phyloP scores from a whole-genome alignment of 2,113 vertebrate genomes.

The Xyrauchen texanus region DNA sequence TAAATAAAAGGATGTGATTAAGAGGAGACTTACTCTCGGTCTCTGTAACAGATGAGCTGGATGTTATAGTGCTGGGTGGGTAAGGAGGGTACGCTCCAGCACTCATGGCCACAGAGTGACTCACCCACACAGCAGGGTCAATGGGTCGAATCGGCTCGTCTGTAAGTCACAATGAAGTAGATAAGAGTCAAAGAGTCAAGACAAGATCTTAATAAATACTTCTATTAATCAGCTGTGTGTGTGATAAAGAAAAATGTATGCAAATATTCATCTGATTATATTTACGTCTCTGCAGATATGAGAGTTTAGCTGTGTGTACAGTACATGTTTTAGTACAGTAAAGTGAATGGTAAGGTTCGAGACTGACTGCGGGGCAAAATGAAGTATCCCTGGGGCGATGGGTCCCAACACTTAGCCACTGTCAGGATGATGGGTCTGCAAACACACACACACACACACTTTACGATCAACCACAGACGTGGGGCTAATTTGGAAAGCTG shows the following conservation, averaged over 20 bases:
- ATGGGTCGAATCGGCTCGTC: slow-evolving; percentile 80
- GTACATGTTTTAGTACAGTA: too few relatives aligned
- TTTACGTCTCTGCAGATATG: too few relatives aligned
- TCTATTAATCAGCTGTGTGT: too few relatives aligned
- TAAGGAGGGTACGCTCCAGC: slow-evolving; percentile 80
- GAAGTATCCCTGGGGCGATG: slow-evolving; percentile 87
- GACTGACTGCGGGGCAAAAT: slow-evolving; percentile 86
- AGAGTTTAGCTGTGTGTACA: background rate
- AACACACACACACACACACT: background rate
- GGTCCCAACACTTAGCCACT: slow-evolving; percentile 90
- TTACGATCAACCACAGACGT: too few relatives aligned
- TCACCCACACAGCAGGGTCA: slow-evolving; percentile 79
- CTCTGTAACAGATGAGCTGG: slow-evolving; percentile 82
- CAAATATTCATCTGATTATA: too few relatives aligned
- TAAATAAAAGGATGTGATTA: too few relatives aligned
- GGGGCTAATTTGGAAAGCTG: too few relatives aligned
- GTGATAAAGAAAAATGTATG: too few relatives aligned
- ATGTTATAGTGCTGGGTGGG: slow-evolving; percentile 82
- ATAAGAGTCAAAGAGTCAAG: background rate
- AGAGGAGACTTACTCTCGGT: slow-evolving; percentile 74
- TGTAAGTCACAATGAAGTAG: slow-evolving; percentile 38
- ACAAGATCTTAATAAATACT: background rate
- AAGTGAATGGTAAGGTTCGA: background rate
- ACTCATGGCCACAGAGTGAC: slow-evolving; percentile 84
- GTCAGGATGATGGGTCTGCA: slow-evolving; percentile 86